Percentiles rank a stretch among this genome's conserved stretches.
Conservation (phyloP, 2,113 vertebrate species). For the Perognathus longimembris region DNA sequence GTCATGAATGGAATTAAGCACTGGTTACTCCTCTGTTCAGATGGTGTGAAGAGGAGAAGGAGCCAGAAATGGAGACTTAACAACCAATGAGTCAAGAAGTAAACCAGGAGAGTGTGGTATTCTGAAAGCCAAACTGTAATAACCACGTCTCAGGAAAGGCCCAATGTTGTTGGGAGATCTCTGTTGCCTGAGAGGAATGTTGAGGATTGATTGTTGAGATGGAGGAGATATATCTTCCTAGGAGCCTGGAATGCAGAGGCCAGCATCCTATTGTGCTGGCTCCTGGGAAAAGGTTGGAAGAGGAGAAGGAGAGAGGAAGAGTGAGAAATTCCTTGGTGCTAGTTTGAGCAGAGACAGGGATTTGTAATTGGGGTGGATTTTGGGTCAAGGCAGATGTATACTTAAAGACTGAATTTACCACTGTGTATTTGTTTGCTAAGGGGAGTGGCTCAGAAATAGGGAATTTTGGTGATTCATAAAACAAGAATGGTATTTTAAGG, state of each 20-base stretch:
- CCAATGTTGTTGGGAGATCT: neutral
- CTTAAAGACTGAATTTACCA: neutral
- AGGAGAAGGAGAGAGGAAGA: no score
- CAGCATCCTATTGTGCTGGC: neutral
- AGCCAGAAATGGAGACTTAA: neutral
- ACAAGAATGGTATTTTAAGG: neutral
- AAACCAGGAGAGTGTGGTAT: neutral
- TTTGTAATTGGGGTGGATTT: neutral
- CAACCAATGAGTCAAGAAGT: neutral
- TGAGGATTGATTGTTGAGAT: neutral
- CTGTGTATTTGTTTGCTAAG: neutral
- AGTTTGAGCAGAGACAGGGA: slow-evolving; percentile 18
- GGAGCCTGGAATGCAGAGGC: neutral
- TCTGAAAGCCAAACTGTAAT: neutral
- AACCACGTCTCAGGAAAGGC: neutral
- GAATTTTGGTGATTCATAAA: neutral
- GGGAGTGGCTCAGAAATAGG: neutral
- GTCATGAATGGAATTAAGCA: neutral
- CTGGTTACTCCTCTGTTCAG: neutral
- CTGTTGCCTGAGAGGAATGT: neutral
- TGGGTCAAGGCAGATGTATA: neutral
- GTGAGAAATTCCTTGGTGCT: neutral
- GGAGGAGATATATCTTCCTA: neutral
- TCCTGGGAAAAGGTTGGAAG: neutral
- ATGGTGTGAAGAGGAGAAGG: neutral